These are phyloP conservation scores for Sarcophaga variegata DNA, from an alignment of 2,888 invertebrate genomes.

Conservation along the genomic window DNA sequence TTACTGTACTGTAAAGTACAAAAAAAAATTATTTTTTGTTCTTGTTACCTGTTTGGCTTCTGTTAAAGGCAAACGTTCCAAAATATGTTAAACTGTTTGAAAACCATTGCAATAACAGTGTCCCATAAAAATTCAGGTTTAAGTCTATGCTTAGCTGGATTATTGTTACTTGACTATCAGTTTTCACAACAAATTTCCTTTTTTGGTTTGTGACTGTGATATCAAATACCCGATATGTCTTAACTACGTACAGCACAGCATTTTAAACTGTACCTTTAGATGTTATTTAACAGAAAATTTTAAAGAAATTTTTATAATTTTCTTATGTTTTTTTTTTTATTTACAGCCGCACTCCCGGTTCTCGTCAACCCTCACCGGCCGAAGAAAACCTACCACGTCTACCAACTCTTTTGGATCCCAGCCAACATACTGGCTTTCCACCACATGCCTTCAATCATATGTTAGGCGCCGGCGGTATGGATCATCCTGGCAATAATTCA, in stretches of 20 bases:
- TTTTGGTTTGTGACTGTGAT: constrained; percentile 44
- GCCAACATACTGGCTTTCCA: constrained; percentile 78
- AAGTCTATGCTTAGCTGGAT: neutral
- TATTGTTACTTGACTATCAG: neutral
- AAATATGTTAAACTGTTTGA: constrained; percentile 7
- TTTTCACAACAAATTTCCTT: neutral
- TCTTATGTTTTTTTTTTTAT: neutral
- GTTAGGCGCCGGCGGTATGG: constrained; percentile 78
- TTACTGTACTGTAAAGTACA: too few species aligned
- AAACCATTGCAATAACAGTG: neutral
- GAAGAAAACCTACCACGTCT: constrained; percentile 85
- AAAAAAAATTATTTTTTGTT: too few species aligned
- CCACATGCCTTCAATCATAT: constrained; percentile 83
- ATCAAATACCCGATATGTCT: neutral
- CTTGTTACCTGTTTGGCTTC: neutral
- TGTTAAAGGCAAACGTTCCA: neutral
- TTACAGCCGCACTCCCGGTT: constrained; percentile 91
- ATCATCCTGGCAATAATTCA: constrained; percentile 76
- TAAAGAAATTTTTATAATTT: neutral
- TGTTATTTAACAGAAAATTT: neutral
- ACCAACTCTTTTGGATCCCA: constrained; percentile 80
- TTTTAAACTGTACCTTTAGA: constrained; percentile 25
- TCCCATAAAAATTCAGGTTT: neutral
- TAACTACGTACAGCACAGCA: neutral
- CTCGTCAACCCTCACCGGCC: constrained; percentile 95